A percentile compares a stretch with the other conserved stretches of the same genome.
phyloP scores from a whole-genome alignment of 2,888 invertebrate genomes.

The Aphidoletes aphidimyza region DNA sequence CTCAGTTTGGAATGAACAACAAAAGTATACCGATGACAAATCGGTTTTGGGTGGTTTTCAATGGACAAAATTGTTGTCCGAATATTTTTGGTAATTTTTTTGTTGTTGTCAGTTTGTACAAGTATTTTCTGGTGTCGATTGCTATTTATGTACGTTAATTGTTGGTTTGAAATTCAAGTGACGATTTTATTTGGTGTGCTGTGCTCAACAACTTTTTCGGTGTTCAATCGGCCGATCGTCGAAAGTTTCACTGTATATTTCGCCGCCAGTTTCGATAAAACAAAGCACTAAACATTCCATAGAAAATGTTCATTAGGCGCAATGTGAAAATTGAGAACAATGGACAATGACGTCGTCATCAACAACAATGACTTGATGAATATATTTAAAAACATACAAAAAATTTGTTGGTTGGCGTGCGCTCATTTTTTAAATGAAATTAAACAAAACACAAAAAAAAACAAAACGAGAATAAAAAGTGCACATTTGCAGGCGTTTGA shows the following conservation, averaged over 20 bases:
- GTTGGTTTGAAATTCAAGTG: background rate
- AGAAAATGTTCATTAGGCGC: background rate
- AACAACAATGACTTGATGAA: conserved; percentile 29
- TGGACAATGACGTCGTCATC: background rate
- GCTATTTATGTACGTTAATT: conserved; percentile 9
- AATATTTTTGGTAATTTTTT: no score
- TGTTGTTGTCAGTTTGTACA: no score
- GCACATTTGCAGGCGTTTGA: background rate
- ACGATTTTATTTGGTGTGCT: background rate
- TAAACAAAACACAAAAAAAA: background rate
- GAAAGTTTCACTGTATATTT: background rate
- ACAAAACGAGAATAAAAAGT: background rate
- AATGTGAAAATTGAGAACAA: conserved; percentile 1
- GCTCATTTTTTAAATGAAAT: background rate
- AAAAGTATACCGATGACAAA: conserved; percentile 39
- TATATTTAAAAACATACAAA: no score
- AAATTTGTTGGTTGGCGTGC: background rate
- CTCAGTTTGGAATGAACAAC: background rate
- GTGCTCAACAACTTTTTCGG: background rate
- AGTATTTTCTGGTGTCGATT: no score
- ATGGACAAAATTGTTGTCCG: no score
- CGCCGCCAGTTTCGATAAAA: background rate
- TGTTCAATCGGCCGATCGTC: background rate
- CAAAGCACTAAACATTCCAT: background rate
- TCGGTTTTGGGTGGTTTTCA: background rate